These are phyloP conservation scores for Leptopterna dolabrata DNA, from an alignment of 2,888 invertebrate genomes.

Conservation along the genomic window DNA sequence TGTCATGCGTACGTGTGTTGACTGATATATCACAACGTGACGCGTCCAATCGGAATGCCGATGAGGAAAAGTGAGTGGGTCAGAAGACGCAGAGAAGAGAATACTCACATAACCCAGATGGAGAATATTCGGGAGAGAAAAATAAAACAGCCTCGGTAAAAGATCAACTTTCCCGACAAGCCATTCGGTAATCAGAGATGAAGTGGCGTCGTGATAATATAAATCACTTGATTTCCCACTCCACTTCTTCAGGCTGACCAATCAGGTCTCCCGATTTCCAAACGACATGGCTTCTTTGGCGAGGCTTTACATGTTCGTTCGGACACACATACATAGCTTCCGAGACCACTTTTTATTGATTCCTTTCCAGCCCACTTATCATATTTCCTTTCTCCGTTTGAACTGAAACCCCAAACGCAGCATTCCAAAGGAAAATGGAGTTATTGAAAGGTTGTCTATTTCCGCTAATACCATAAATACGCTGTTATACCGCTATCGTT, in stretches of 20 bases:
- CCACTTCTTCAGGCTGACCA: neutral
- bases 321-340: neutral
- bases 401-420: too few species aligned
- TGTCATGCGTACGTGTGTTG: conserved; percentile 21
- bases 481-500: too few species aligned
- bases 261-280: neutral
- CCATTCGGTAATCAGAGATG: conserved; percentile 18
- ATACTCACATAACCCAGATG: neutral
- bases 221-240: conserved; percentile 24
- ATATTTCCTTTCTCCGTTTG: too few species aligned
- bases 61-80: neutral
- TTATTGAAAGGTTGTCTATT: too few species aligned
- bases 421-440: too few species aligned
- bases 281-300: neutral
- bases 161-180: neutral
- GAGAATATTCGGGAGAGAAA: neutral
- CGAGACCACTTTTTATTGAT: neutral
- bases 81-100: neutral
- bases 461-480: too few species aligned
- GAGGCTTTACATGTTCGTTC: neutral
- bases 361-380: too few species aligned
- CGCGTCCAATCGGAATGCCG: conserved; percentile 29
- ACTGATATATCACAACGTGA: conserved; percentile 35
- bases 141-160: neutral
- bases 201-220: conserved; percentile 27